phyloP scores from a whole-genome alignment of 2,888 invertebrate genomes.

The Parnassius orleans region DNA sequence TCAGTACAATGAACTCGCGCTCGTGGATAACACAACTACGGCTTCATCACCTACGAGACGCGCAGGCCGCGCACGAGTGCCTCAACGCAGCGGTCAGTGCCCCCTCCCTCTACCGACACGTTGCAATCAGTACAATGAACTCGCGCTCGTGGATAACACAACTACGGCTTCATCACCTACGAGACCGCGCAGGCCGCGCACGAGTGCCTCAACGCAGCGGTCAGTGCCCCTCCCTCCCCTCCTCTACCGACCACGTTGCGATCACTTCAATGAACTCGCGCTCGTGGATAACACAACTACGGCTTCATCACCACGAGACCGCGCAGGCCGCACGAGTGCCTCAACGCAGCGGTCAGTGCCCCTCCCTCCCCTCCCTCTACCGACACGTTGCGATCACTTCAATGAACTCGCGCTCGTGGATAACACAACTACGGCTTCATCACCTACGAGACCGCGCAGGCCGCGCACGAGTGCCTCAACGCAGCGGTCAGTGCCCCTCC shows the following conservation, averaged over 20 bases:
- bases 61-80: conserved; percentile 88
- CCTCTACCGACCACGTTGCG: conserved; percentile 30
- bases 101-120: conserved; percentile 46
- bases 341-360: conserved; percentile 65
- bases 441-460: conserved; percentile 90
- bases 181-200: conserved; percentile 90
- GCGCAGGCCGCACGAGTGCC: conserved; percentile 82
- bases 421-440: conserved; percentile 95
- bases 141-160: conserved; percentile 74
- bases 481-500: conserved; percentile 49
- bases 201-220: conserved; percentile 83
- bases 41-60: conserved; percentile 96
- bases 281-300: conserved; percentile 85
- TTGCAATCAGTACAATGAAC: conserved; percentile 51
- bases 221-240: no score
- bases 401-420: conserved; percentile 65
- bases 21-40: conserved; percentile 87
- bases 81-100: conserved; percentile 69
- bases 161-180: conserved; percentile 97
- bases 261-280: conserved; percentile 59
- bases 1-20: conserved; percentile 56
- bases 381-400: conserved; percentile 82
- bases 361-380: conserved; percentile 78
- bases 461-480: conserved; percentile 88
- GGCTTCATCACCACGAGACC: conserved; percentile 95